Evolutionary conservation across 2,888 invertebrate species (phyloP), one percentile per base, ranked within the genome.

Genomic region (Troides helena): DNA sequence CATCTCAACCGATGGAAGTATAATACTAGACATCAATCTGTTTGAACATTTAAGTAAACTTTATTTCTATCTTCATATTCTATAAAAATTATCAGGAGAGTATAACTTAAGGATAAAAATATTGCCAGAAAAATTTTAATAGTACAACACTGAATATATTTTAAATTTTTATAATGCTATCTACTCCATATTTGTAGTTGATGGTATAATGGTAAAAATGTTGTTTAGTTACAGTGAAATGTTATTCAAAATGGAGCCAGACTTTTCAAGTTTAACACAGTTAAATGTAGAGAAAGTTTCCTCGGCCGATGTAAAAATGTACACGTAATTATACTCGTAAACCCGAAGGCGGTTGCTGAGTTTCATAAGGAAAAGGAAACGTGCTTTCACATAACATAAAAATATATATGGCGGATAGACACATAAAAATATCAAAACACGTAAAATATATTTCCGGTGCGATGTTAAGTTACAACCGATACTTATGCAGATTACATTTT

Each of bases 251-350:
- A 50, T 14, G 2, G 17, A 12, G 14, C 0, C 12, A 5, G 17
- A 50, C 3, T 17, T 50, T 50, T 50, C 17, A 50, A 17, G 50
- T 50, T 50, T 50, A 46, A 46, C 46, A 17, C 10, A 36, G 58
- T 65, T 65, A 39, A 65, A 65, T 43, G 21, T 43, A 58, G 58
- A 65, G 43, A 58, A 65, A 43, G 18, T n/a, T 58, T 65, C 43
- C 57, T 23, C 21, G 43, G 58, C 43, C 39, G 58, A 65, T 43
- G 43, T 65, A 43, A 58, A 64, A 65, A 65, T 65, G 39, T 65
- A 65, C 39, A 39, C 10, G 39, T 46, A 65, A 65, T 65, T 65
- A 43, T 23, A 57, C 57, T 56, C 50, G 14, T 17, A 50, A 50
- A 36, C 64, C 64, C 57, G 57, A 17, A 50, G 50, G 50, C 50